A percentile compares a stretch with the other conserved stretches of the same genome.
phyloP scores from a whole-genome alignment of 2,888 invertebrate genomes.

The Thereva nobilitata region DNA sequence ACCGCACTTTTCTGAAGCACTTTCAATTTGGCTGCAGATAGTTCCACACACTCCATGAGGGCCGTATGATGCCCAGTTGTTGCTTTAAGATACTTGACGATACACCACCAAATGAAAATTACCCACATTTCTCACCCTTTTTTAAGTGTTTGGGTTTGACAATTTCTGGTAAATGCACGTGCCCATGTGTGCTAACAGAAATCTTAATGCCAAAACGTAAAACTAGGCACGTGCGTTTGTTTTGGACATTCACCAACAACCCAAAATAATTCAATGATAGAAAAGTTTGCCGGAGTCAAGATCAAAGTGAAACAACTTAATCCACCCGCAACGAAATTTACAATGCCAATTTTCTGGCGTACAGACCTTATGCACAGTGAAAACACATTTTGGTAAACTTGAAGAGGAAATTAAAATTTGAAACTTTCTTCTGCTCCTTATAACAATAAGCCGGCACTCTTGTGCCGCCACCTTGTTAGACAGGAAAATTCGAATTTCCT shows the following conservation, averaged over 20 bases:
- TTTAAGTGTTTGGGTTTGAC: no score
- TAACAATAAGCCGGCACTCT: not conserved
- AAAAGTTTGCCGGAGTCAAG: constrained; percentile 45
- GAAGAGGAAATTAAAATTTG: not conserved
- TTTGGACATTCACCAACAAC: constrained; percentile 5
- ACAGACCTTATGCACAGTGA: not conserved
- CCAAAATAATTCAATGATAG: constrained; percentile 28
- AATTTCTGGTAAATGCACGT: no score
- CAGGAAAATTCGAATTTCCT: constrained; percentile 16
- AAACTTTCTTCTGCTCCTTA: not conserved
- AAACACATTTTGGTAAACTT: not conserved
- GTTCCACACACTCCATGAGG: no score
- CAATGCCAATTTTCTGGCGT: not conserved
- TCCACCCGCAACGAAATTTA: not conserved
- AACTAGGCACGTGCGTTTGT: constrained; percentile 29
- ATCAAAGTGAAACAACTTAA: constrained; percentile 46
- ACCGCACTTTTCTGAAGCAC: no score
- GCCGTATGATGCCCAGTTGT: no score
- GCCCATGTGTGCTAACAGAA: no score
- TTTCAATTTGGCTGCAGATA: no score
- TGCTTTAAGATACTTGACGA: no score
- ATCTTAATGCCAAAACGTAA: not conserved
- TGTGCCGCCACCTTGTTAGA: not conserved
- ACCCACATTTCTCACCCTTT: no score
- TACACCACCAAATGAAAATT: no score